phyloP scores from a whole-genome alignment of 1,140 invertebrate genomes.

The Pectinophora gossypiella region DNA sequence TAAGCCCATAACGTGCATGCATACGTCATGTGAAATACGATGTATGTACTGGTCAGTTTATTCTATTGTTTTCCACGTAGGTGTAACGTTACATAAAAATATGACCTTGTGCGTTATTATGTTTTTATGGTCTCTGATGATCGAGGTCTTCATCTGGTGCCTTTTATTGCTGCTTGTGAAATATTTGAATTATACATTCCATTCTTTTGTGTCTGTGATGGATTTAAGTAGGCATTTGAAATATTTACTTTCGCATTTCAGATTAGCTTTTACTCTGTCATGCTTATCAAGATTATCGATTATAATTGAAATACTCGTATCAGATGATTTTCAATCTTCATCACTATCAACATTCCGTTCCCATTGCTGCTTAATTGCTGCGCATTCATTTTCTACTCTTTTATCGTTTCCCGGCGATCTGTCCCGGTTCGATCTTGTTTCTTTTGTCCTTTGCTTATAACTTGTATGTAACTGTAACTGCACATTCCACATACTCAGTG shows the following conservation, averaged over 20 bases:
- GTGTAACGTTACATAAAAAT: neutral
- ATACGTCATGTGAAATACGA: slow-evolving; percentile 15
- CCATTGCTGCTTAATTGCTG: neutral
- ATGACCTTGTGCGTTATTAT: neutral
- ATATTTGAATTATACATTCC: too few relatives aligned
- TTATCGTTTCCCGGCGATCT: neutral
- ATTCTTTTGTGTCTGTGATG: too few relatives aligned
- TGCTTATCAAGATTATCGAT: neutral
- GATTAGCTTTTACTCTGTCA: too few relatives aligned
- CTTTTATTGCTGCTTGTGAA: too few relatives aligned
- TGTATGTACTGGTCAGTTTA: slow-evolving; percentile 2
- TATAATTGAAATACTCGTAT: neutral
- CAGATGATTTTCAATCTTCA: neutral
- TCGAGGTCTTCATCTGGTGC: slow-evolving; percentile 2
- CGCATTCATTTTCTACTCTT: neutral
- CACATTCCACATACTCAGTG: neutral
- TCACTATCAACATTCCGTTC: neutral
- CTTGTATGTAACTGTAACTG: neutral
- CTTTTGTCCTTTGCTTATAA: neutral
- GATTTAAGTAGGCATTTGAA: too few relatives aligned
- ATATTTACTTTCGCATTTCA: too few relatives aligned
- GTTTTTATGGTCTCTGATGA: neutral
- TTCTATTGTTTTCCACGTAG: neutral
- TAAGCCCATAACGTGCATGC: slow-evolving; percentile 9
- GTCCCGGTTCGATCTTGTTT: neutral